Evolutionary conservation across 2,113 vertebrate genomes (phyloP), one percentile per base, ranked within the genome.

Genomic region (Osmerus mordax): DNA sequence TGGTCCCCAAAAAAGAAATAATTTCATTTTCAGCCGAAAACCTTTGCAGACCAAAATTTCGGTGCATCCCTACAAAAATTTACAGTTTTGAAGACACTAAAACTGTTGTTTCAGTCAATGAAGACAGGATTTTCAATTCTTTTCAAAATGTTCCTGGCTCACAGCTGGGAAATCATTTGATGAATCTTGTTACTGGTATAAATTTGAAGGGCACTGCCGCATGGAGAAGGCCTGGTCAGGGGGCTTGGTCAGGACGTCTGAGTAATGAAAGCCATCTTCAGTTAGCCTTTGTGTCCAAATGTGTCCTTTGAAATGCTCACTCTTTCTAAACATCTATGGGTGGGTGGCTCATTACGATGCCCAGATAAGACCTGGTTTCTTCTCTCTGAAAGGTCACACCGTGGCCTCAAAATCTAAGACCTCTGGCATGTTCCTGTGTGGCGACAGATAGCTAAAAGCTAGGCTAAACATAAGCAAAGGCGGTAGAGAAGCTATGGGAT

Each of bases 351-450:
- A 78, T 78, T 79, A 84, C 81, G 81, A 76, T 32, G 71, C 25
- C 41, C 62, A 58, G 29, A 18, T 77, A 78, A 86, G 76, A 53
- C 60, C 81, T 69, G 74, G 60, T 67, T 82, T 83, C 73, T 78
- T 21, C 75, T 80, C 54, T 79, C 3, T 15, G 25, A 80, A 80
- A 87, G 86, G 86, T 81, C 77, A 77, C 70, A 21, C 19, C 68
- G 65, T 47, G 41, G 41, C 41, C 41, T 8, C 41, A 47, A 47
- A 11, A 1, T 47, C 41, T 47, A 47, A 11, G 41, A 47, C 41
- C 41, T 47, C 9, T 47, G 9, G 9, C 41, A 47, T 47, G 41
- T 47, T 47, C 41, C 41, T 47, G 41, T 11, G 9, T 47, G 41
- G 41, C 12, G 41, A 47, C 9, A 47, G 41, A 9, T 47, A 47